Conservation (phyloP, 2,113 vertebrate genomes). For the Tinamus guttatus region DNA sequence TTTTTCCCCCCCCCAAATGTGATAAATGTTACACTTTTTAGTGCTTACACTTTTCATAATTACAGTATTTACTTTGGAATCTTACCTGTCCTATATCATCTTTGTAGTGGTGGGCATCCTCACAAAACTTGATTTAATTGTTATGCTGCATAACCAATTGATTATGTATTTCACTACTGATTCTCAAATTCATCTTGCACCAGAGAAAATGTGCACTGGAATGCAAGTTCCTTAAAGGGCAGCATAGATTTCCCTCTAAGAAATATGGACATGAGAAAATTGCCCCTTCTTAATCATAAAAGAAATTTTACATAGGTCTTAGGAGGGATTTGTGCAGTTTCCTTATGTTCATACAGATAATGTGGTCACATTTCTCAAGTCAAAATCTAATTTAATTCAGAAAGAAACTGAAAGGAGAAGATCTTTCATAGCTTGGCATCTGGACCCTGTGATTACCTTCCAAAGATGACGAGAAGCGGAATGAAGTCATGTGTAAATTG, state of each 20-base stretch:
- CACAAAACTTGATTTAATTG: slow-evolving; percentile 50
- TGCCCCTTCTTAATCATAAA: slow-evolving; percentile 67
- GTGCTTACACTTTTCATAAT: not conserved
- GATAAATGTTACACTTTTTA: not conserved
- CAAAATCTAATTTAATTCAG: slow-evolving; percentile 73
- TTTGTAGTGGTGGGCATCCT: not conserved
- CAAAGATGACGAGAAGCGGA: not conserved
- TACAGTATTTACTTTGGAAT: not conserved
- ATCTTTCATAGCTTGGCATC: slow-evolving; percentile 66
- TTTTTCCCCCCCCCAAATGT: not conserved
- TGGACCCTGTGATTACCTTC: slow-evolving; percentile 70
- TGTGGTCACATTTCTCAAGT: slow-evolving; percentile 64
- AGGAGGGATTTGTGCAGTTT: slow-evolving; percentile 64
- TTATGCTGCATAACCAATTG: slow-evolving; percentile 45
- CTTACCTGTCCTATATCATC: not conserved
- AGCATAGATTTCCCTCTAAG: slow-evolving; percentile 36
- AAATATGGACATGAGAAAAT: slow-evolving; percentile 52
- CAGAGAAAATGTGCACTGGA: slow-evolving; percentile 42
- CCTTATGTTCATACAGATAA: slow-evolving; percentile 74
- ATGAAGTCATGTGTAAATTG: slow-evolving; percentile 58
- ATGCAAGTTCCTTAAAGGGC: slow-evolving; percentile 42
- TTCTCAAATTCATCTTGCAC: slow-evolving; percentile 23
- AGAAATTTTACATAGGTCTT: slow-evolving; percentile 65
- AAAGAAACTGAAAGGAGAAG: slow-evolving; percentile 61
- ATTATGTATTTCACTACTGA: slow-evolving; percentile 44